Evolutionary conservation across 2,888 invertebrate genomes (phyloP), one percentile per base, ranked within the genome.

Genomic region (Automeris io): DNA sequence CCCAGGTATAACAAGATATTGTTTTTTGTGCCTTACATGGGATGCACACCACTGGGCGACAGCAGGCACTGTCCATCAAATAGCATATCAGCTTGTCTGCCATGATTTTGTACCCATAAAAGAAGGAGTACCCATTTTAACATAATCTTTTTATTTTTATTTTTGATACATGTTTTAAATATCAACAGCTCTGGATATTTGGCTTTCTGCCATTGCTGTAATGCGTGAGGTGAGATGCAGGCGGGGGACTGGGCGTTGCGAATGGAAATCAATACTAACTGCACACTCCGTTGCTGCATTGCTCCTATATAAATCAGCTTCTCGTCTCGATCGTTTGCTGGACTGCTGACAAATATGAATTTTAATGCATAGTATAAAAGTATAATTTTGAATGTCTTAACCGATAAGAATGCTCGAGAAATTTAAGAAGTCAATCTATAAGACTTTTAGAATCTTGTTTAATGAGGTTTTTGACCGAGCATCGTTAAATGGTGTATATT

Each of bases 241-340:
- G 54, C 46, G 63, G 64, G 61, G 67, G 47, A 67, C 43, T 70
- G 78, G 77, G 72, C 70, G 71, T 70, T 67, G 66, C 71, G 68
- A 80, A 80, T 83, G 80, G 86, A 85, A 87, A 87, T 87, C 87
- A 85, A 87, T 87, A 87, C 85, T 80, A 83, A 87, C 82, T 87
- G 85, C 86, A 87, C 75, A 78, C 74, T 77, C 70, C 55, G 65
- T 73, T 81, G 79, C 81, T 85, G 86, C 87, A 87, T 78, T 86
- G 87, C 86, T 87, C 82, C 72, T 82, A 67, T 75, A 86, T 87
- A 87, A 87, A 87, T 87, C 87, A 83, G 63, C 68, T 72, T 70
- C 71, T 69, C 72, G 67, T 70, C 67, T 61, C 64, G 63, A 68
- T 54, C 51, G 75, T 70, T 76, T 81, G 79, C 77, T 76, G 78